A percentile compares a stretch with the other conserved stretches of the same genome.
Evolutionary conservation across 2,113 vertebrate species (phyloP).

Genomic region (Macrotis lagotis): DNA sequence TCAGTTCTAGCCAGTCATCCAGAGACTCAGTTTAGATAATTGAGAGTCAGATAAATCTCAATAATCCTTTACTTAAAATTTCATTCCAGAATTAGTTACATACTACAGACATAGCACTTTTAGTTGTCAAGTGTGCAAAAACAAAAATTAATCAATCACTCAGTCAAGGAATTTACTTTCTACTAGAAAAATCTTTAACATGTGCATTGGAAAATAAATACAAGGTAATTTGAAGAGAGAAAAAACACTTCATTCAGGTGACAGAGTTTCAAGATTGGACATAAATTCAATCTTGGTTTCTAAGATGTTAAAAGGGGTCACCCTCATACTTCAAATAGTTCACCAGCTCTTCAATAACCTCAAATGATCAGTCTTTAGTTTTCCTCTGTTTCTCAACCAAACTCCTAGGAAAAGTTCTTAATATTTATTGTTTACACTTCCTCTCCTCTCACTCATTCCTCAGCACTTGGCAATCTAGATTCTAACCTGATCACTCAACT

Average conservation of each 20-base stretch:
- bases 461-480: not conserved
- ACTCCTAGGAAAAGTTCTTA: not conserved
- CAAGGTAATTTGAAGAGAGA: not conserved
- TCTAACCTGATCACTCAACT: not conserved
- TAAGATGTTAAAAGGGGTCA: not conserved
- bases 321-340: not conserved
- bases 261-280: no score
- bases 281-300: not conserved
- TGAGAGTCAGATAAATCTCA: no score
- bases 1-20: no score
- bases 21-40: no score
- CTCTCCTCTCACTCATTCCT: not conserved
- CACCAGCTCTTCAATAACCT: not conserved
- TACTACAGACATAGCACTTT: no score
- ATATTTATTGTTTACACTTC: not conserved
- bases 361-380: not conserved
- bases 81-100: no score
- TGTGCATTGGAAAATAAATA: not conserved
- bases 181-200: not conserved
- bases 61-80: no score
- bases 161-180: not conserved
- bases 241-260: not conserved
- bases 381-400: not conserved
- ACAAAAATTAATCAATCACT: not conserved
- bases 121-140: no score